Evolutionary conservation across 1,140 invertebrate genomes (phyloP), one percentile per base, ranked within the genome.

Genomic region (Thaumetopoea pityocampa): DNA sequence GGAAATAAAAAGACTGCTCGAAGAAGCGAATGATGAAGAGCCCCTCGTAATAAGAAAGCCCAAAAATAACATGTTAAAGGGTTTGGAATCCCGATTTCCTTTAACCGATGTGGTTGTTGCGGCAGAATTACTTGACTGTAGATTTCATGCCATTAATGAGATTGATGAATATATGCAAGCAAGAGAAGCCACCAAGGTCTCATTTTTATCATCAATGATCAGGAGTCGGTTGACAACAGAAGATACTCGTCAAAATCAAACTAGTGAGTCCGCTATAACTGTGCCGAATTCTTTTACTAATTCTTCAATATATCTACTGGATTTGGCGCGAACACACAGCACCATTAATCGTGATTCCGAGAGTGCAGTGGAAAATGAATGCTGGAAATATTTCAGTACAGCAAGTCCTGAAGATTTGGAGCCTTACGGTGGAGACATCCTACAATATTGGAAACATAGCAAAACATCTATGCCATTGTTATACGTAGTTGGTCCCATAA

Each of bases 401-500:
- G 4, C 4, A 5, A 3, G 8, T 8, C 23, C 23, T 8, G 8
- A 24, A 8, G 23, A 24, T 24, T 5, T 24, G 8, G n/a, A n/a
- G n/a, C n/a, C n/a, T n/a, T 8, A 5, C 23, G 8, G 8, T 8
- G 23, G 23, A 24, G 8, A 24, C 23, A 8, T 24, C 3, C 23
- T 24, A 24, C 15, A n/a, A 1, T 49, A 23, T 28, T 57, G 53
- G 49, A 23, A 28, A 5, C 18, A 41, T 3, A 49, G 22, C 16
- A 32, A 23, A 18, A 12, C 14, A n/a, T 2, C 23, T 11, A 24
- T 48, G 16, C 37, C 53, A 10, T 7, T 5, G 6, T 19, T 52
- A n/a, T n/a, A n/a, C n/a, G n/a, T n/a, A n/a, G n/a, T n/a, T n/a
- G n/a, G n/a, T n/a, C n/a, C n/a, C n/a, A n/a, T n/a, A n/a, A n/a